Conservation (phyloP, 2,797 vertebrate species). For the Austrolebias charrua region DNA sequence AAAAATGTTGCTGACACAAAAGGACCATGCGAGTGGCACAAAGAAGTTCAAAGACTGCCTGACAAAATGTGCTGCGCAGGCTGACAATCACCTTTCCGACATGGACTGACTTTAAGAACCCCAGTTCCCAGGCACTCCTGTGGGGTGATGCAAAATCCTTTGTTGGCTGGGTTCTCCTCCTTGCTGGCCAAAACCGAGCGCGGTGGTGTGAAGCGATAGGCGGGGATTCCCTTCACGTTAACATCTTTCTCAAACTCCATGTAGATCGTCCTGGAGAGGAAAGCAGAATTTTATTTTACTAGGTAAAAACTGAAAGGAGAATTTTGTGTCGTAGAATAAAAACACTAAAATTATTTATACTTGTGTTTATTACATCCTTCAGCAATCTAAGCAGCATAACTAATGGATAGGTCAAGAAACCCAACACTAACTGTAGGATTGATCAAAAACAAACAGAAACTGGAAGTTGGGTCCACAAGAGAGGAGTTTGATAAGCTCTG, state of each 20-base stretch:
- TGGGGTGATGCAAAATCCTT: slow-evolving; percentile 77
- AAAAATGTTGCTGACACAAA: neutral
- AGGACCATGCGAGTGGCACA: neutral
- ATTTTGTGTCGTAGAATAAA: too few species aligned
- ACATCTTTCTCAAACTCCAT: slow-evolving; percentile 84
- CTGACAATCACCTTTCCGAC: slow-evolving; percentile 76
- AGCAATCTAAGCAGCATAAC: too few species aligned
- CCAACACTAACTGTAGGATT: too few species aligned
- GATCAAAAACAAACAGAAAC: too few species aligned
- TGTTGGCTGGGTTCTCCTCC: slow-evolving; percentile 79
- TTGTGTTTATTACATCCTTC: too few species aligned
- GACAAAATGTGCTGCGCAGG: slow-evolving; percentile 1
- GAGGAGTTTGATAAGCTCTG: too few species aligned
- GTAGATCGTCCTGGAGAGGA: slow-evolving; percentile 76
- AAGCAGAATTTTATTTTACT: neutral
- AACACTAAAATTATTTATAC: too few species aligned
- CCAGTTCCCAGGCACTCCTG: slow-evolving; percentile 78
- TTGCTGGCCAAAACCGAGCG: slow-evolving; percentile 77
- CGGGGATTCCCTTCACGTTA: slow-evolving; percentile 79
- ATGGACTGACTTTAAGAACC: slow-evolving; percentile 81
- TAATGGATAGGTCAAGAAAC: too few species aligned
- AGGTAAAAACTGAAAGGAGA: neutral
- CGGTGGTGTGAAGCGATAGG: slow-evolving; percentile 82
- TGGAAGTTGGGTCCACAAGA: too few species aligned
- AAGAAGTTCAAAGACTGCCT: neutral